Conservation (phyloP, 2,888 invertebrate genomes). For the Lissocephala sabroskyi region DNA sequence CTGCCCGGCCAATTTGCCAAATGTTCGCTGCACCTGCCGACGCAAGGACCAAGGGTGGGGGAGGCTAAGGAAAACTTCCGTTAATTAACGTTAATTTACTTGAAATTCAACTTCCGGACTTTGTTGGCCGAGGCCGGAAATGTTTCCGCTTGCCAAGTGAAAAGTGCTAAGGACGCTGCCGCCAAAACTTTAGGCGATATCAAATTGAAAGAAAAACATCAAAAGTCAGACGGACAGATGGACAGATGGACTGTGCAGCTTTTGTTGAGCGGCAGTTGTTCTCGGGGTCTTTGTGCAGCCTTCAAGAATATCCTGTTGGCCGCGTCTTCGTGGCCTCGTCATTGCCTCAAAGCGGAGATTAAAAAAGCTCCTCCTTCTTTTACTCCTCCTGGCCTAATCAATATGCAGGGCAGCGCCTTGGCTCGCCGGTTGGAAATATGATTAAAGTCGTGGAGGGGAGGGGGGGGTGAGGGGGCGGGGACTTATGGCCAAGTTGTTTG, state of each 20-base stretch:
- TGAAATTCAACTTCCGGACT: slow-evolving; percentile 48
- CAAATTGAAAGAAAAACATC: slow-evolving; percentile 1
- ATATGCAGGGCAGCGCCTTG: slow-evolving; percentile 47
- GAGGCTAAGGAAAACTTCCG: slow-evolving; percentile 46
- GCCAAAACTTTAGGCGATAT: slow-evolving; percentile 4
- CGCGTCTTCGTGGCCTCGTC: slow-evolving; percentile 4
- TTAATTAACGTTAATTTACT: slow-evolving; percentile 65
- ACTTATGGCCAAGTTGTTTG: slow-evolving; percentile 17
- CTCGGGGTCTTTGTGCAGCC: too few relatives aligned
- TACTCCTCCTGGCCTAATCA: slow-evolving; percentile 28
- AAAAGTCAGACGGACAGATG: too few relatives aligned
- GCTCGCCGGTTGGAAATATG: slow-evolving; percentile 62
- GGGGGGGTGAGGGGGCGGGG: too few relatives aligned
- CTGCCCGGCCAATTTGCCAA: too few relatives aligned
- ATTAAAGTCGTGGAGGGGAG: slow-evolving; percentile 58
- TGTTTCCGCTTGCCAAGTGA: slow-evolving; percentile 30
- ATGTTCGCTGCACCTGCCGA: too few relatives aligned
- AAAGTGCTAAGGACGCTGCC: slow-evolving; percentile 9
- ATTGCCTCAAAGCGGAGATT: slow-evolving; percentile 42
- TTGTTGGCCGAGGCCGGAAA: slow-evolving; percentile 33
- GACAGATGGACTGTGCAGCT: too few relatives aligned
- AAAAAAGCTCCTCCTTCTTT: slow-evolving; percentile 40
- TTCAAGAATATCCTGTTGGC: slow-evolving; percentile 14
- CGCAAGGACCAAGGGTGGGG: neutral
- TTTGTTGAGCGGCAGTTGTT: too few relatives aligned